Base-by-base conservation (phyloP, 2,888 invertebrate genomes). In the Rapana venosa region DNA sequence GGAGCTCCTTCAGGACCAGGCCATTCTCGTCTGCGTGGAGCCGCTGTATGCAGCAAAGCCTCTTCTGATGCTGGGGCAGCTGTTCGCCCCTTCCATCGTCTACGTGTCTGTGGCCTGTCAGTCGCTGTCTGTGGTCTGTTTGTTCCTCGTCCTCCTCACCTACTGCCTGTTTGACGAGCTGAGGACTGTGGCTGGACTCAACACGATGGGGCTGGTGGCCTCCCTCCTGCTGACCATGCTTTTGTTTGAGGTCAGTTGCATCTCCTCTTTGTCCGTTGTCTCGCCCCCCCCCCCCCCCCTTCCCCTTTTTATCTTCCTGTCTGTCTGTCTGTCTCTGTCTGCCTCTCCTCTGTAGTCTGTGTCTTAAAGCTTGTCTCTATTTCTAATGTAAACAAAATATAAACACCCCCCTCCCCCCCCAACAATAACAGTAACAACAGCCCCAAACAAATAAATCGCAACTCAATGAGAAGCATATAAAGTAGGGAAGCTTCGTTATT, bases 201-300 rank as follows among this genome's bases (percentile, higher is more conserved):
- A 92, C 84, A 93, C 92, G 26, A 93, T 93, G 92, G 91, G 90
- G 47, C 77, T 94, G 26, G 90, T 92, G 20, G 70, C 92, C 26
- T 89, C 90, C 5, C 90, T 94, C 6, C 92, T 93, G 17, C 74
- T 90, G 58, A 92, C 94, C 0, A 92, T 93, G 61, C 26, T 90
- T 15, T 84, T 92, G n/a, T 87, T 93, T 22, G 92, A 92, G 77
- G 58, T 61, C 17, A 83, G 83, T 22, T 47, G 8, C 22, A 20
- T 30, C 30, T 83, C 13, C 47, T 47, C 17, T 83, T 26, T 20
- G 83, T 36, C 22, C 35, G 32, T n/a, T 74, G 11, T 74, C 17
- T 77, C 32, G 32, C 1, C 32, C 77, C 32, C 17, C 32, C 32
- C 32, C 4, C n/a, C 70, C 26, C 70, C 32, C 77, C 32, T 2